phyloP scores from a whole-genome alignment of 2,888 invertebrate genomes.

The Pandemis cinnamomeana region DNA sequence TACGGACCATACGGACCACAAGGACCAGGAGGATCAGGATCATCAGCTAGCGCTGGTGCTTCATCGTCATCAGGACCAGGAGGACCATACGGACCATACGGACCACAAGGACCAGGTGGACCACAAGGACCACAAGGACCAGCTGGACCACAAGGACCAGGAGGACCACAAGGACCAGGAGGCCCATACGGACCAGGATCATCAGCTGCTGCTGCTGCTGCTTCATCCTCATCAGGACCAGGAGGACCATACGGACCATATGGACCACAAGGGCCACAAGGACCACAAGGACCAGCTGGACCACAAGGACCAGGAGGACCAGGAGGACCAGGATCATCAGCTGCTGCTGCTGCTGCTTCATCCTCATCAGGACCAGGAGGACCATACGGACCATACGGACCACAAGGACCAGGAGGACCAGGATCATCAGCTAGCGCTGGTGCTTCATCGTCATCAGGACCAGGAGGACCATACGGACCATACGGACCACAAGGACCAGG shows the following conservation, averaged over 20 bases:
- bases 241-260: not conserved
- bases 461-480: conserved; percentile 32
- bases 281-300: conserved; percentile 11
- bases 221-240: too few relatives aligned
- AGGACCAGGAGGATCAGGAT: conserved; percentile 7
- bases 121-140: conserved; percentile 37
- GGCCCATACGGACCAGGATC: too few relatives aligned
- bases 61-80: not conserved
- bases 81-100: not conserved
- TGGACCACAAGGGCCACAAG: too few relatives aligned
- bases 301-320: conserved; percentile 3
- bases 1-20: not conserved
- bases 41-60: not conserved
- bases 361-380: not conserved
- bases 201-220: too few relatives aligned
- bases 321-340: conserved; percentile 22
- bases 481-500: conserved; percentile 20
- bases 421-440: not conserved
- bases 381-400: conserved; percentile 12
- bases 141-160: conserved; percentile 25
- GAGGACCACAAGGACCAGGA: too few relatives aligned
- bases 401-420: conserved; percentile 11
- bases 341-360: conserved; percentile 1
- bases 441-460: conserved; percentile 9
- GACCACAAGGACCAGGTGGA: conserved; percentile 38